Evolutionary conservation across 2,888 invertebrate species (phyloP), one percentile per base, ranked within the genome.

Genomic region (Tetragonisca angustula): DNA sequence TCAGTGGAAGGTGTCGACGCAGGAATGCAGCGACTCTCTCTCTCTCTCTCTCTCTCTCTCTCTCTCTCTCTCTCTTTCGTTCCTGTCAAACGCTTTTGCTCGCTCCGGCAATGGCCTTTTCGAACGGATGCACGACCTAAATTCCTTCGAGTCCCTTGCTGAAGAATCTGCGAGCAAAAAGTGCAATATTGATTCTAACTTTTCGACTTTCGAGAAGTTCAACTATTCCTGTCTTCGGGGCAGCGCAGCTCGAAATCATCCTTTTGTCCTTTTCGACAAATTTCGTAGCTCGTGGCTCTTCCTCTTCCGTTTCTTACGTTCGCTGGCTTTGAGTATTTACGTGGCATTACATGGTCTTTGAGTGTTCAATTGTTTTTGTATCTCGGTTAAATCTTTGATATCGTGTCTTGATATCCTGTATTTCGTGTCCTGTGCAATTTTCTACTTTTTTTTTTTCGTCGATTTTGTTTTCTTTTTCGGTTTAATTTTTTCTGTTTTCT

Each of bases 81-180:
- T 67, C 76, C 59, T 52, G 54, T 70, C 62, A 32, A 76, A 84
- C 80, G 27, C 9, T 21, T 43, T 61, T 43, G 17, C 61, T 49
- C 49, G 50, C 65, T 21, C 59, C 76, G n/a, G 72, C 71, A 87
- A 81, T 84, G 64, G 64, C 5, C 56, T 69, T 27, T 71, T 43
- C 65, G 21, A 5, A 61, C 75, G 78, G 52, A 21, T 81, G 59
- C 72, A 75, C 64, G 78, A 85, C 85, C 75, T 61, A 85, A 17
- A 65, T 69, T 67, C 43, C 73, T 62, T n/a, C 70, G 11, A 56
- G 27, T 56, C 56, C 52, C 9, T 69, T 19, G 49, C 43, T 9
- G 15, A 21, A 64, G 36, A 73, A 71, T 56, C 65, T 65, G n/a
- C 43, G 21, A 62, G 67, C 32, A 79, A 79, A 76, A 74, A 62